Base-by-base conservation (phyloP, 1,140 invertebrate species). In the Thaumatotibia leucotreta region DNA sequence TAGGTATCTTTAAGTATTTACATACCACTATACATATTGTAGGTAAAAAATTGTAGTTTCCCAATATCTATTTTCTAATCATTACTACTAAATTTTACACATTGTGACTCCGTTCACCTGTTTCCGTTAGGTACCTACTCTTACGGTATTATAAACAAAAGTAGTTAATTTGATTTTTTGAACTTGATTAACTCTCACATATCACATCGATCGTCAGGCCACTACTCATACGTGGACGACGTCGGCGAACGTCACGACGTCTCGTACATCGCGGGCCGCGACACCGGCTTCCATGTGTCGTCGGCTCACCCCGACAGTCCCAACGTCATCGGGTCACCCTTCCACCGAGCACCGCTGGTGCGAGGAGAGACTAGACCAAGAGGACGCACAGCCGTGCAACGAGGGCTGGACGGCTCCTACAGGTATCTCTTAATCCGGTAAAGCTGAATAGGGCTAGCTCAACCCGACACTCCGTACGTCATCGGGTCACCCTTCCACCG, bases 181-280 rank as follows among this genome's bases (percentile, higher is more conserved):
- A n/a, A n/a, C n/a, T 20, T 32, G 10, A 39, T 24, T 35, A n/a
- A 11, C 45, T 58, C 32, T 63, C 50, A 61, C 10, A 63, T 24
- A 8, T 61, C 4, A 17, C 17, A n/a, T 49, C 63, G 62, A 0
- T 6, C 8, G 11, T 14, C 68, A 92, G 94, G 93, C n/a, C 91
- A 92, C 54, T 95, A 95, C 77, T 93, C 94, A 1, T 95, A 92
- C 73, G 78, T 95, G 14, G 95, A 96, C 72, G 94, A 95, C 68
- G 92, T 95, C 24, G 95, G 95, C 0, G 94, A 95, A 75, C 84
- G 93, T 0, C 94, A 95, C 77, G 94, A 94, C 71, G 94, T 95
- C 0, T 92, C 94, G 4, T 96, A 94, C 84, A 93, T 95, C 20
- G 95, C 95, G 0, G 94, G 94, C 0, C 92, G 94, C 50, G 93